Conservation (phyloP, 1,140 invertebrate species). For the Solen grandis region DNA sequence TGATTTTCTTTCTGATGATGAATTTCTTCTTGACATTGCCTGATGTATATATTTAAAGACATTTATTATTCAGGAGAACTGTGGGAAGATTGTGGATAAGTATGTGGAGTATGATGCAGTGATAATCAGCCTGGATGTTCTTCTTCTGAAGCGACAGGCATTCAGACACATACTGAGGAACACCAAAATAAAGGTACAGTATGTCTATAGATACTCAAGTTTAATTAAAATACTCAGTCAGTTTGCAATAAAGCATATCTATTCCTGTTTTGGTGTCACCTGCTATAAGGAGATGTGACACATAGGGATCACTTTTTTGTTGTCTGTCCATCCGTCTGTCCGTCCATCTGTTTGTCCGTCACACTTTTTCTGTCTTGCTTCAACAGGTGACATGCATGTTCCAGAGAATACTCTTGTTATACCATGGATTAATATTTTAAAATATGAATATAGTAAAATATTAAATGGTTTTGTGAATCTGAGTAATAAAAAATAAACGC, state of each 20-base stretch:
- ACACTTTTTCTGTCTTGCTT: no score
- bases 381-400: no score
- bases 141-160: constrained; percentile 89
- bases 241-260: background rate
- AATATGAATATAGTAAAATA: background rate
- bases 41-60: constrained; percentile 2
- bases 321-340: no score
- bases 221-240: background rate
- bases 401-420: no score
- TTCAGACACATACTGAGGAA: constrained; percentile 92
- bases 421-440: background rate
- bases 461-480: background rate
- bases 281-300: no score
- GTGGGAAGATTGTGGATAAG: constrained; percentile 89
- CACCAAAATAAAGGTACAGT: constrained; percentile 74
- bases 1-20: no score
- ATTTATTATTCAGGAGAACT: constrained; percentile 85
- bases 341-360: no score
- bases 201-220: background rate
- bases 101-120: constrained; percentile 94
- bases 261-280: background rate
- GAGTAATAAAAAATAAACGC: background rate
- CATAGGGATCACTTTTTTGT: no score
- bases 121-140: constrained; percentile 90
- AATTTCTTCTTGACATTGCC: no score